These are phyloP conservation scores for Branchipolynoe longqiensis DNA, from an alignment of 2,888 invertebrate species.

Conservation along the genomic window DNA sequence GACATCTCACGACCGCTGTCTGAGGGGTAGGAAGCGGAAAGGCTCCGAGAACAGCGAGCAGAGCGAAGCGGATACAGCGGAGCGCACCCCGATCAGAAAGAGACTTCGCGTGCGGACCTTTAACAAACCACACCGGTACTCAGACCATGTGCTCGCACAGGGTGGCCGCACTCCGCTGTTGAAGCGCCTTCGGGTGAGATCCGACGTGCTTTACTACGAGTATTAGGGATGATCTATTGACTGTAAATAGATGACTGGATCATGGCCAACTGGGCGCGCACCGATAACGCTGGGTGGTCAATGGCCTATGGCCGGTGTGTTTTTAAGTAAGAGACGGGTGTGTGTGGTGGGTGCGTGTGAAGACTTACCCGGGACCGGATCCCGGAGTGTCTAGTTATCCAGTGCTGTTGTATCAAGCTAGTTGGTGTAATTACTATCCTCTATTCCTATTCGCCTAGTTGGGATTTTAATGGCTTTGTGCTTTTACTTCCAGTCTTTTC, in stretches of 20 bases:
- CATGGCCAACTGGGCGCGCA: not conserved
- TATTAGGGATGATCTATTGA: constrained; percentile 12
- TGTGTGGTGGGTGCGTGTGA: not conserved
- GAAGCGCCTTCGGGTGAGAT: constrained; percentile 20
- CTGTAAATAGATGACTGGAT: not conserved
- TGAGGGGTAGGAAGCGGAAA: constrained; percentile 28
- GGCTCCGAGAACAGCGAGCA: constrained; percentile 4
- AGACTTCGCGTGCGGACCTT: not conserved
- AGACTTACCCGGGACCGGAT: not conserved
- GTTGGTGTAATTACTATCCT: too few species aligned
- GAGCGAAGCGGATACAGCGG: not conserved
- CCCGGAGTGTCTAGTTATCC: not conserved
- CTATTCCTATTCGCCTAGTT: too few species aligned
- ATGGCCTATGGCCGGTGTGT: not conserved
- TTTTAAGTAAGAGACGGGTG: constrained; percentile 25
- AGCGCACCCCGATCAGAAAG: constrained; percentile 20
- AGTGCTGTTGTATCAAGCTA: too few species aligned
- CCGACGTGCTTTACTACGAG: constrained; percentile 44
- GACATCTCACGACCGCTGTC: not conserved
- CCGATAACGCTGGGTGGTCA: not conserved
- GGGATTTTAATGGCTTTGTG: too few species aligned
- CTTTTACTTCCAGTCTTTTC: too few species aligned
- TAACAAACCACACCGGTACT: too few species aligned
- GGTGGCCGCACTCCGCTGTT: constrained; percentile 9
- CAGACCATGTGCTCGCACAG: not conserved